Evolutionary conservation across 2,888 invertebrate species (phyloP), one percentile per base, ranked within the genome.

Genomic region (Gandaritis pyraliata): DNA sequence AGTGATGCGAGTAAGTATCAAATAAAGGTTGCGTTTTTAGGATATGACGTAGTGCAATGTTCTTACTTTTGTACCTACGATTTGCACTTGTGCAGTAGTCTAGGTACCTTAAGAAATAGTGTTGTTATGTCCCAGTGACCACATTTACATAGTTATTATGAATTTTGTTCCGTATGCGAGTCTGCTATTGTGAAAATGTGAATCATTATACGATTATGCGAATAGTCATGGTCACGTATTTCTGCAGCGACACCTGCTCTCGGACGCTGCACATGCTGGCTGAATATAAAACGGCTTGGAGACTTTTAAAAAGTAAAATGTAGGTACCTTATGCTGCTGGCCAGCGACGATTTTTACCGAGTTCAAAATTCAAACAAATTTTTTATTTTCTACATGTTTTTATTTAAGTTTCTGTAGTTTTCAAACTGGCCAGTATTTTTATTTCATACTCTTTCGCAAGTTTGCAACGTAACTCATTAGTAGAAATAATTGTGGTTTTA

Each of bases 201-300:
- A 49, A 36, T 54, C 49, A 54, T 46, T 38, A 50, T 50, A 55
- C 49, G 50, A 39, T 54, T 45, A 55, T 55, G 59, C 51, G 48
- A 64, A 59, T 59, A 64, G 56, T 64, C 23, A 23, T 56, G 58
- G 72, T 71, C 73, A 73, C 72, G 75, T 72, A 53, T 15, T 43
- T 29, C 55, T 71, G 68, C 70, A 72, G 69, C 52, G 61, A 68
- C 69, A 68, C 62, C 67, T 65, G 69, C 66, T 66, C 69, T 58
- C 65, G 66, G 57, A 58, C 51, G 46, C 46, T 57, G 45, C 56
- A 65, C 18, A n/a, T 41, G 58, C 38, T 15, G 38, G 13, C 33
- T 58, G 64, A 60, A 61, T 61, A 66, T 48, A 55, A 62, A 68
- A 33, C 47, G 30, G 50, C 15, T 36, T 39, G 49, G 45, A 43